Percentiles rank a stretch among this genome's conserved stretches.
phyloP scores from a whole-genome alignment of 2,888 invertebrate genomes.

The Mechanitis messenoides region DNA sequence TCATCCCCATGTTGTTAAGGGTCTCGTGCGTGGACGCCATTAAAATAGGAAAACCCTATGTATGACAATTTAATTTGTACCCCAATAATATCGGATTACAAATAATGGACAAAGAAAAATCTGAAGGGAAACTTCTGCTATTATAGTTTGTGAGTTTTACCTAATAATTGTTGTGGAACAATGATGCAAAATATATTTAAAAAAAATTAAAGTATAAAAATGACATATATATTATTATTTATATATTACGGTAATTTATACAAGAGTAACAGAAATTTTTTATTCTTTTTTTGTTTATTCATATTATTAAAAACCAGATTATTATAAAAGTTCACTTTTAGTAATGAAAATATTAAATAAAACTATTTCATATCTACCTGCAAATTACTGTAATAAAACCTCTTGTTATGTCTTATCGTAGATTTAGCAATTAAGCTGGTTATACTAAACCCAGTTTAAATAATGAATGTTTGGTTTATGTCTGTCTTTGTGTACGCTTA shows the following conservation, averaged over 20 bases:
- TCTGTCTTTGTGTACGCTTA: conserved; percentile 52
- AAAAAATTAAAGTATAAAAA: too few relatives aligned
- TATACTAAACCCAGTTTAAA: conserved; percentile 67
- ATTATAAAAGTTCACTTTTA: too few relatives aligned
- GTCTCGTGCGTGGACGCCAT: conserved; percentile 57
- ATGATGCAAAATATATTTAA: too few relatives aligned
- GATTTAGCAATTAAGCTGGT: conserved; percentile 64
- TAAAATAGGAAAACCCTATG: conserved; percentile 43
- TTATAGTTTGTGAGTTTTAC: conserved; percentile 11
- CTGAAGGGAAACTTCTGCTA: conserved; percentile 31
- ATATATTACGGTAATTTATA: too few relatives aligned
- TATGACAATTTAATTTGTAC: conserved; percentile 73
- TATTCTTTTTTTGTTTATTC: too few relatives aligned
- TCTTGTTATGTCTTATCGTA: too few relatives aligned
- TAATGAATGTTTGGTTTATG: conserved; percentile 68
- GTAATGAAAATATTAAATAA: too few relatives aligned
- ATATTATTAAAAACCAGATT: too few relatives aligned
- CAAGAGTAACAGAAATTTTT: too few relatives aligned
- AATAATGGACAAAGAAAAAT: conserved; percentile 70
- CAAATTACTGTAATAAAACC: too few relatives aligned
- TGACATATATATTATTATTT: too few relatives aligned
- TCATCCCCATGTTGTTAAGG: conserved; percentile 24
- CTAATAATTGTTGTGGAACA: not conserved
- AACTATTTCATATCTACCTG: too few relatives aligned
- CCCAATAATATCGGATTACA: conserved; percentile 70